phyloP scores from a whole-genome alignment of 2,888 invertebrate species.

The Nephrotoma guestfalica region DNA sequence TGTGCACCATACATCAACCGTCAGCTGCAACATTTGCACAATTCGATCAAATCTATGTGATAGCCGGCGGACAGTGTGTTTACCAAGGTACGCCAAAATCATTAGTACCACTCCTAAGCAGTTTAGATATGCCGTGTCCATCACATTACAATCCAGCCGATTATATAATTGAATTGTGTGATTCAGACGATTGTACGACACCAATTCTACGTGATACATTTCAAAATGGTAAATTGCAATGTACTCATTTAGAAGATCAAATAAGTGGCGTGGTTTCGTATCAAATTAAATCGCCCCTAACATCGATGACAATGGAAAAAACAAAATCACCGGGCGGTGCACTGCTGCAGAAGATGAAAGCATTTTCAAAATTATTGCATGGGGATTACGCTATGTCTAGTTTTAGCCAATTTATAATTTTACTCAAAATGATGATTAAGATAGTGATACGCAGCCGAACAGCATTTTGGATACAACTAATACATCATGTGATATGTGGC shows the following conservation, averaged over 20 bases:
- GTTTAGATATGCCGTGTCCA: conserved; percentile 43
- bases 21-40: conserved; percentile 47
- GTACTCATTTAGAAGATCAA: conserved; percentile 11
- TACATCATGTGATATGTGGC: conserved; percentile 47
- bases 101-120: conserved; percentile 42
- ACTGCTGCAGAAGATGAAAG: conserved; percentile 37
- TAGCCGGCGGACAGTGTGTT: conserved; percentile 47
- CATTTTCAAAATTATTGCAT: conserved; percentile 28
- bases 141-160: conserved; percentile 54
- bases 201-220: conserved; percentile 37
- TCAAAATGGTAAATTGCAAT: conserved; percentile 40
- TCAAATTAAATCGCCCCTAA: neutral
- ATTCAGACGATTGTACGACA: conserved; percentile 40
- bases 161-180: conserved; percentile 47
- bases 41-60: conserved; percentile 50
- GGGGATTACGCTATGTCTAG: conserved; percentile 36
- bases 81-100: conserved; percentile 47
- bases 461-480: conserved; percentile 43
- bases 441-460: conserved; percentile 43
- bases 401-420: conserved; percentile 42
- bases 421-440: conserved; percentile 42
- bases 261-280: neutral
- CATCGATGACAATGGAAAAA: conserved; percentile 11
- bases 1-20: conserved; percentile 56
- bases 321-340: conserved; percentile 16